Evolutionary conservation across 1,140 invertebrate genomes (phyloP).

Genomic region (Zaprionus ornatus): DNA sequence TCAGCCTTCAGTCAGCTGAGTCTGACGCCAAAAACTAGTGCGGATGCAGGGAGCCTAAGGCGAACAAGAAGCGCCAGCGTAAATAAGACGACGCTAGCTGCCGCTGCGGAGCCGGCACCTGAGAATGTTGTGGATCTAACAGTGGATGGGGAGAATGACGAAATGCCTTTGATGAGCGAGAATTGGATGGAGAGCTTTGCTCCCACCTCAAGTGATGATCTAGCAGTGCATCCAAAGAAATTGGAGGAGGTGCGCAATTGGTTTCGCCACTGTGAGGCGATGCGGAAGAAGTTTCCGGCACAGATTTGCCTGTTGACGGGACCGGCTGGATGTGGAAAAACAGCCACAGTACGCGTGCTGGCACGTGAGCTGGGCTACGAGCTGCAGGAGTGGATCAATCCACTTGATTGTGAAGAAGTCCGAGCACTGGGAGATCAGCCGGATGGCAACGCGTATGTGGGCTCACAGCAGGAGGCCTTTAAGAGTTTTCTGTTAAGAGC

Average conservation of each 20-base stretch:
- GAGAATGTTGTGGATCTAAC: conserved; percentile 53
- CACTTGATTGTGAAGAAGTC: conserved; percentile 85
- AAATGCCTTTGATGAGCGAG: conserved; percentile 19
- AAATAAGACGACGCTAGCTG: not conserved
- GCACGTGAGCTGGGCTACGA: conserved; percentile 86
- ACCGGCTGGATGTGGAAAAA: conserved; percentile 90
- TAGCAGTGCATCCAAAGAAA: conserved; percentile 87
- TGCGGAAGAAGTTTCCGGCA: conserved; percentile 83
- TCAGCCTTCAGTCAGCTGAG: conserved; percentile 63
- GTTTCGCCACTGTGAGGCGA: conserved; percentile 82
- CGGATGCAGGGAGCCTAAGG: conserved; percentile 25
- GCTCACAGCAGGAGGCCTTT: conserved; percentile 88
- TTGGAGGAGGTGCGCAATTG: conserved; percentile 86
- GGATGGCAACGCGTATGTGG: conserved; percentile 78
- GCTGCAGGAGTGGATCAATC: conserved; percentile 90
- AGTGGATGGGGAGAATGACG: not conserved
- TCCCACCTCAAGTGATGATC: conserved; percentile 85
- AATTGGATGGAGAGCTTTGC: conserved; percentile 86
- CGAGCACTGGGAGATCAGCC: conserved; percentile 59
- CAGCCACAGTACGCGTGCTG: conserved; percentile 86
- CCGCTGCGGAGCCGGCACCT: not conserved
- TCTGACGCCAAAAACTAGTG: conserved; percentile 14
- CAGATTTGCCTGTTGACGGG: conserved; percentile 88
- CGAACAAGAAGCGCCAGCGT: conserved; percentile 43
- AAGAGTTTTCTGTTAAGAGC: conserved; percentile 88